phyloP scores from a whole-genome alignment of 2,888 invertebrate species.

The Drosophila atroscutellata region DNA sequence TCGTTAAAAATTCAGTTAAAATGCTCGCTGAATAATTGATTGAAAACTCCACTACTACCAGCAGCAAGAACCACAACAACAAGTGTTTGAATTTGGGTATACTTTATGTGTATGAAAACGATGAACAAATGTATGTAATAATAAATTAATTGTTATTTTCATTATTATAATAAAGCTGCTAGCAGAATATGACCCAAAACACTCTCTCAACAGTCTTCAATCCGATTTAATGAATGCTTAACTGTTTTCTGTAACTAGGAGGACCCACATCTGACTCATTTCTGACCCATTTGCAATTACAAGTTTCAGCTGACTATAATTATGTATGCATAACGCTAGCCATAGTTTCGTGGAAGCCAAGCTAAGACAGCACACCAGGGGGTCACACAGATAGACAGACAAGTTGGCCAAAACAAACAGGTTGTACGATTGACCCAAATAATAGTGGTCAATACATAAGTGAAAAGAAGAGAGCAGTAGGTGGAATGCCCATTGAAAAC shows the following conservation, averaged over 20 bases:
- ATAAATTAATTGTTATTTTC: too few species aligned
- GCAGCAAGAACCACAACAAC: background rate
- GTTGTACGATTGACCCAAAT: conserved; percentile 33
- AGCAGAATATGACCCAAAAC: background rate
- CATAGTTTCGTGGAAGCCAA: background rate
- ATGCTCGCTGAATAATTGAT: background rate
- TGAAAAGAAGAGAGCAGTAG: background rate
- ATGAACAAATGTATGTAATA: too few species aligned
- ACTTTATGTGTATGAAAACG: background rate
- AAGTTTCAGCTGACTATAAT: background rate
- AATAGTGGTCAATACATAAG: conserved; percentile 20
- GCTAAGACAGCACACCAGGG: background rate
- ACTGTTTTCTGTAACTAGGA: background rate
- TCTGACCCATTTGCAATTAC: conserved; percentile 1
- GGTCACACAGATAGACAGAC: background rate
- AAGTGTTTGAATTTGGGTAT: background rate
- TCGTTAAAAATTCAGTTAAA: background rate
- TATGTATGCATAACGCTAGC: background rate
- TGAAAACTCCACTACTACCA: too few species aligned
- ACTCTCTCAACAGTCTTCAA: background rate
- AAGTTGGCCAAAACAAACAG: conserved; percentile 23
- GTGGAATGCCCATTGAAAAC: conserved; percentile 3
- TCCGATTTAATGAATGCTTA: background rate
- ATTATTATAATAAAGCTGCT: background rate
- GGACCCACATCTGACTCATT: background rate